Evolutionary conservation across 1,140 invertebrate species (phyloP).

Genomic region (Aphaenogaster rudis): DNA sequence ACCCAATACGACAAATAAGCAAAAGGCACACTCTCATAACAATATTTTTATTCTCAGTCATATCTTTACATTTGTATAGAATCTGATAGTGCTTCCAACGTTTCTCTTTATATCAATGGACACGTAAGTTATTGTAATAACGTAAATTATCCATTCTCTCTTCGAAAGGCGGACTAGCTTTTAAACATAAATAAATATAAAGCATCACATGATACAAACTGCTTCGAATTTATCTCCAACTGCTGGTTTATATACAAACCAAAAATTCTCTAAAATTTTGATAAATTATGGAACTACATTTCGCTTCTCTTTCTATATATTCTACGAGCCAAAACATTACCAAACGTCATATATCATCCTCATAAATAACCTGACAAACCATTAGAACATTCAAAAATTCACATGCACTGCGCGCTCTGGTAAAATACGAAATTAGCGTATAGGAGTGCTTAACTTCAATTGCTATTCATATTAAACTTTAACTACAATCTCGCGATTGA

Average conservation of each 20-base stretch:
- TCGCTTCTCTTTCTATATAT: slow-evolving; percentile 39
- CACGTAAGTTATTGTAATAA: slow-evolving; percentile 67
- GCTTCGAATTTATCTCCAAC: slow-evolving; percentile 15
- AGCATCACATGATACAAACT: slow-evolving; percentile 49
- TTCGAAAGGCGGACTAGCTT: slow-evolving; percentile 82
- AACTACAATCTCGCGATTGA: slow-evolving; percentile 95
- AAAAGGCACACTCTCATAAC: slow-evolving; percentile 68
- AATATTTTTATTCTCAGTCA: slow-evolving; percentile 84
- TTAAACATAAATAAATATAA: slow-evolving; percentile 80
- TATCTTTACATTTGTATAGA: slow-evolving; percentile 82
- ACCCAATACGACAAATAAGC: background rate
- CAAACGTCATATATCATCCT: slow-evolving; percentile 55
- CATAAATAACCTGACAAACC: slow-evolving; percentile 70
- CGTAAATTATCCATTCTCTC: slow-evolving; percentile 76
- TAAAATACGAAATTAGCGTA: slow-evolving; percentile 71
- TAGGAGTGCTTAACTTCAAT: slow-evolving; percentile 70
- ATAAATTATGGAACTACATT: slow-evolving; percentile 36
- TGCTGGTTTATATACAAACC: slow-evolving; percentile 44
- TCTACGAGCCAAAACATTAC: slow-evolving; percentile 54
- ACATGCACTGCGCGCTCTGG: slow-evolving; percentile 60
- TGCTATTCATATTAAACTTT: slow-evolving; percentile 77
- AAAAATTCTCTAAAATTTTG: slow-evolving; percentile 77
- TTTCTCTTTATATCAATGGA: slow-evolving; percentile 69
- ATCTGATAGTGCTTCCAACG: slow-evolving; percentile 79
- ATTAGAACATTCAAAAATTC: slow-evolving; percentile 71